phyloP scores from a whole-genome alignment of 2,888 invertebrate species.

The Cheilosia urbana region DNA sequence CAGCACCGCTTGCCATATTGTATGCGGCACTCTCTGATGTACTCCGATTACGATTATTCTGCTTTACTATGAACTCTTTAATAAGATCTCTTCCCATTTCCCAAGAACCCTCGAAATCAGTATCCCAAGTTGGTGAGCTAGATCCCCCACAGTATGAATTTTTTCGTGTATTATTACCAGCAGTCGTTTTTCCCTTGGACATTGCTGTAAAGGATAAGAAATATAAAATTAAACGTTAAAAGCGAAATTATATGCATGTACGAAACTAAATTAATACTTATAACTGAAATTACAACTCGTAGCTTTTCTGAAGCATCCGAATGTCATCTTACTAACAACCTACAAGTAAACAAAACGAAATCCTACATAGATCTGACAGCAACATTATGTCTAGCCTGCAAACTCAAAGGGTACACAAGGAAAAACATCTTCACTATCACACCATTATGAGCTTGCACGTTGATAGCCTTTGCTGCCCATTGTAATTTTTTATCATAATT shows the following conservation, averaged over 20 bases:
- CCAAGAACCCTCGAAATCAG: slow-evolving; percentile 82
- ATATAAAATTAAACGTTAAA: background rate
- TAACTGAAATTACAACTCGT: background rate
- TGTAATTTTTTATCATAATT: too few relatives aligned
- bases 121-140: slow-evolving; percentile 80
- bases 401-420: too few relatives aligned
- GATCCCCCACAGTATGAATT: slow-evolving; percentile 76
- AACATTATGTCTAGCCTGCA: too few relatives aligned
- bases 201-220: slow-evolving; percentile 76
- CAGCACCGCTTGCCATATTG: slow-evolving; percentile 68
- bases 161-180: slow-evolving; percentile 77
- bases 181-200: slow-evolving; percentile 78
- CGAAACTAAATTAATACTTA: too few relatives aligned
- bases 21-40: slow-evolving; percentile 79
- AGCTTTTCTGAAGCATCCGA: background rate
- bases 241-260: slow-evolving; percentile 2
- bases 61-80: slow-evolving; percentile 80
- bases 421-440: too few relatives aligned
- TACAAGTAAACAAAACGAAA: too few relatives aligned
- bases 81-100: slow-evolving; percentile 82
- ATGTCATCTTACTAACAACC: too few relatives aligned
- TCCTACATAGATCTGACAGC: too few relatives aligned
- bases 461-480: too few relatives aligned
- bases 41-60: slow-evolving; percentile 80
- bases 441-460: too few relatives aligned